A percentile compares a stretch with the other conserved stretches of the same genome.
phyloP scores from a whole-genome alignment of 1,140 invertebrate species.

The Pseudobourletiella spinata region DNA sequence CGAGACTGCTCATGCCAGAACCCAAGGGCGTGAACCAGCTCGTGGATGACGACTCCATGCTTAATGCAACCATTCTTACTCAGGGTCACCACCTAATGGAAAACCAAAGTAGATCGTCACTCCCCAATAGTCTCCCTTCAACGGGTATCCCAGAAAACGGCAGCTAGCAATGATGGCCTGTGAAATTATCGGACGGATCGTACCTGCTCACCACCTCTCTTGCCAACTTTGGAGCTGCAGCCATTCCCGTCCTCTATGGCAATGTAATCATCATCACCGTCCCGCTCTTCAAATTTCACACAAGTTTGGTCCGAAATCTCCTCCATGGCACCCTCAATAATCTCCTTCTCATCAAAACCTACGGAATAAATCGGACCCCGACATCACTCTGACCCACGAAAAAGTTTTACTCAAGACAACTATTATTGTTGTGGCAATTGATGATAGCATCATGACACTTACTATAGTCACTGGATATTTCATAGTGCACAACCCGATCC shows the following conservation, averaged over 20 bases:
- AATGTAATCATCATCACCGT: constrained; percentile 47
- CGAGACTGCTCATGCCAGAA: constrained; percentile 18
- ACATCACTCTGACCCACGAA: too few species aligned
- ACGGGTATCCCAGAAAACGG: too few species aligned
- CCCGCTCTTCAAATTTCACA: constrained; percentile 49
- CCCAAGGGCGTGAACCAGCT: constrained; percentile 16
- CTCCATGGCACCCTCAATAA: constrained; percentile 45
- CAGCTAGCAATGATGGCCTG: too few species aligned
- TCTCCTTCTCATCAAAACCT: constrained; percentile 40
- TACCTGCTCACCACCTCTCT: constrained; percentile 31
- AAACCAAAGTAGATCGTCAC: too few species aligned
- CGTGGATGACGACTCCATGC: constrained; percentile 12
- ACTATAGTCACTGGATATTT: constrained; percentile 10
- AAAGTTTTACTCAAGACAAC: neutral
- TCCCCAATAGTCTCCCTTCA: too few species aligned
- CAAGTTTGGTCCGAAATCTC: constrained; percentile 52
- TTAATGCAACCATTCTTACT: constrained; percentile 9
- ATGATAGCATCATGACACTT: neutral
- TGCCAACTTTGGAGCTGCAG: constrained; percentile 22
- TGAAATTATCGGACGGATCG: too few species aligned
- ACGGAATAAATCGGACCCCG: too few species aligned
- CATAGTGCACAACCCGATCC: neutral
- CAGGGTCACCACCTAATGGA: constrained; percentile 15
- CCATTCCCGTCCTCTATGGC: constrained; percentile 36
- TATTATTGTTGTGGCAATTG: too few species aligned